Evolutionary conservation across 2,797 vertebrate genomes (phyloP).

Genomic region (Psittacula echo): DNA sequence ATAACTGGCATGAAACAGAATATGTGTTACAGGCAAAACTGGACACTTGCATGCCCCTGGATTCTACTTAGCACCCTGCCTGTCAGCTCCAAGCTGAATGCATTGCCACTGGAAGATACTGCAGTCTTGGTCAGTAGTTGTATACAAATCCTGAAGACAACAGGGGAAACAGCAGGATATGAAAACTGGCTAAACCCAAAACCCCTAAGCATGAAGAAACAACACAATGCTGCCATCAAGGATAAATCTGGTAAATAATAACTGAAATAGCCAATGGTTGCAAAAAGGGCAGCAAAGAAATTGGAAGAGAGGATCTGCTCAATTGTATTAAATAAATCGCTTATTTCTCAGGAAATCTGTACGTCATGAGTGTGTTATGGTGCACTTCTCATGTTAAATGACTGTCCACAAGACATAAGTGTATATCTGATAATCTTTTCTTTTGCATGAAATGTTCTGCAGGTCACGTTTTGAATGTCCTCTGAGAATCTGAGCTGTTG

Average conservation of each 20-base stretch:
- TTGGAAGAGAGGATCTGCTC: neutral
- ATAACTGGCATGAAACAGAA: neutral
- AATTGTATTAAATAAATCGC: neutral
- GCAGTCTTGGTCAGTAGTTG: neutral
- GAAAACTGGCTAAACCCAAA: neutral
- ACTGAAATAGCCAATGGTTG: neutral
- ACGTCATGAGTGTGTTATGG: accelerated
- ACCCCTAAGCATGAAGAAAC: neutral
- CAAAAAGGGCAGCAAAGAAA: neutral
- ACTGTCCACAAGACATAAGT: neutral
- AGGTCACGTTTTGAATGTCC: accelerated
- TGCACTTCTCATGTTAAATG: accelerated
- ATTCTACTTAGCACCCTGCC: neutral
- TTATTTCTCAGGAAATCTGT: neutral
- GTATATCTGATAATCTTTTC: neutral
- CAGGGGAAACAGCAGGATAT: neutral
- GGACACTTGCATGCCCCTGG: neutral
- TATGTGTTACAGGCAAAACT: neutral
- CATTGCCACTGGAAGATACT: neutral
- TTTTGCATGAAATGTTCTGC: neutral
- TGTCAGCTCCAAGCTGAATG: neutral
- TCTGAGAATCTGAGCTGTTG: neutral
- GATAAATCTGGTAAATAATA: neutral
- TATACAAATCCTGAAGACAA: neutral
- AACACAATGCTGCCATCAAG: neutral